Evolutionary conservation across 1,140 invertebrate species (phyloP), one percentile per base, ranked within the genome.

Genomic region (Drosophila repleta): DNA sequence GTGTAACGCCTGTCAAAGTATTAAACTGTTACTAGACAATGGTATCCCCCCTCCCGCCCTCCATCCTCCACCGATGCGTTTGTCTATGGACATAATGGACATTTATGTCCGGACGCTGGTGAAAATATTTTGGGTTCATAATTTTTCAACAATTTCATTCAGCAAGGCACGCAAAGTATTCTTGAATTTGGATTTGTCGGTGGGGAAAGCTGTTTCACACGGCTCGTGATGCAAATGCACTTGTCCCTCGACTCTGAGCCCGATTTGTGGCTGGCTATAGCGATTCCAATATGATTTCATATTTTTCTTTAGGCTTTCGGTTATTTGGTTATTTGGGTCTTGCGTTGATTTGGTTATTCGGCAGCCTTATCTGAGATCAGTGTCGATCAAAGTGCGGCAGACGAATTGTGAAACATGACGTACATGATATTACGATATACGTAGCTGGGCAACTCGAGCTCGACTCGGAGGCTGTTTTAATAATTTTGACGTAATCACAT

Each of bases 401-500:
- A 84, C 62, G 81, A 84, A 84, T 84, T 84, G 81, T 66, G 81
- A 87, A 85, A 85, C 83, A 65, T 70, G 77, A 85, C 74, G 64
- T 77, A 60, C 69, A 35, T 35, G 46, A 51, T 49, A 71, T 62
- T 39, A 53, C 65, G 52, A 76, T 65, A 62, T 72, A 32, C 8
- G 39, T 37, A 41, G 53, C 11, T 29, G 26, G 53, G 18, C 49
- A 64, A 46, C 37, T 63, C 49, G 37, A 53, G 26, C 20, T 21
- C 39, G 20, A 64, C 64, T 79, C 58, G 78, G 70, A 85, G 82
- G 88, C 82, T 88, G 83, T 82, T 87, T 87, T 87, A 87, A 87
- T 87, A 87, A 87, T 87, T 87, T 87, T 87, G 83, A 87, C 83
- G 64, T 87, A 87, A 87, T 87, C 83, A 87, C 79, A 88, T 88